Base-by-base conservation (phyloP, 2,888 invertebrate genomes). In the Meganola albula region DNA sequence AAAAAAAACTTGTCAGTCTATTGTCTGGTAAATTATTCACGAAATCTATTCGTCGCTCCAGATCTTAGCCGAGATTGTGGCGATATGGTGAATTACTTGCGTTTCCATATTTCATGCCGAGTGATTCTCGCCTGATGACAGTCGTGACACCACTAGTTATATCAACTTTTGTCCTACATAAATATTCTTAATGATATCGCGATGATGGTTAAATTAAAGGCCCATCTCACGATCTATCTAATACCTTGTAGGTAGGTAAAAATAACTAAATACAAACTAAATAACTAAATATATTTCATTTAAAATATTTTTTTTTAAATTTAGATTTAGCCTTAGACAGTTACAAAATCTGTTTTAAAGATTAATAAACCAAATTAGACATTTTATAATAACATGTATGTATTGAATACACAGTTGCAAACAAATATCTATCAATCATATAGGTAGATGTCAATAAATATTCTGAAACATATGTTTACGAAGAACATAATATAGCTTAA, bases 11-110 rank as follows among this genome's bases (percentile, higher is more conserved):
- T 77, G 75, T 63, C 76, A 75, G 71, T 51, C 72, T 72, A 77
- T 78, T 76, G 77, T 79, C 62, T 74, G 69, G 70, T 75, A 77
- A 82, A 83, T 82, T 82, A 79, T 82, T 76, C 78, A 84, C 78
- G 76, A 75, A 76, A 74, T 72, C 63, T 68, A 73, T 74, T 76
- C 73, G 72, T 58, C 74, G 74, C 74, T 74, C 73, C 59, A 75
- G 72, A 80, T 79, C 71, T 73, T 63, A 52, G 59, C 41, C 41
- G 62, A 76, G 83, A 83, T 83, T 67, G 64, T 58, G 30, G 61
- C 65, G 80, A 80, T 80, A 79, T 63, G 76, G 70, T 67, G 60
- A 75, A 78, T 78, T 76, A 75, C 68, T 61, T 55, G 56, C 63
- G 69, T 68, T 71, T 68, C 67, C 68, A 74, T 80, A 74, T 75